Percentiles rank a stretch among this genome's conserved stretches.
Evolutionary conservation across 2,113 vertebrate genomes (phyloP).

Genomic region (Neolamprologus modestus): DNA sequence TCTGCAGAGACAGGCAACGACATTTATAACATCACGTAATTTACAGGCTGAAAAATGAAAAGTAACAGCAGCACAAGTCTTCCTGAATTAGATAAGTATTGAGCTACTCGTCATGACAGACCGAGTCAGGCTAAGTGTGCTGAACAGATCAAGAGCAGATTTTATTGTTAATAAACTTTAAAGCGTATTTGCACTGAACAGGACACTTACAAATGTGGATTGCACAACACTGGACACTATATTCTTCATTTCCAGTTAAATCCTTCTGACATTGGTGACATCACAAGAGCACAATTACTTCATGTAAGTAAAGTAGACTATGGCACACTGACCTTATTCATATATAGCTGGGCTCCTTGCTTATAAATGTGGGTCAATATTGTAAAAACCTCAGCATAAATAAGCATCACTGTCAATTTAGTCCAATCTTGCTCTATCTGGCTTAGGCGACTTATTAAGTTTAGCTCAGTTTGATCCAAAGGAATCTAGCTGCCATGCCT

Average conservation of each 20-base stretch:
- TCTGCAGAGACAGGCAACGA: conserved; percentile 66
- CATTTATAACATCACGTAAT: not conserved
- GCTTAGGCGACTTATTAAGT: not conserved
- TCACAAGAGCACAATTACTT: not conserved
- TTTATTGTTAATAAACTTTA: not conserved
- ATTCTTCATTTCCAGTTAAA: not conserved
- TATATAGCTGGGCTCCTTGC: not conserved
- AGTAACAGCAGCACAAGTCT: not conserved
- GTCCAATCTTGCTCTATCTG: not conserved
- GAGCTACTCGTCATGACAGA: not conserved
- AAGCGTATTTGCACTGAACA: no score
- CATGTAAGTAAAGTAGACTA: not conserved
- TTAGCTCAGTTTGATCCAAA: no score
- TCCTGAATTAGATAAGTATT: not conserved
- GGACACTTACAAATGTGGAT: no score
- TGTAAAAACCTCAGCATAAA: not conserved
- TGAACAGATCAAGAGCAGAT: not conserved
- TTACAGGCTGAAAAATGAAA: not conserved
- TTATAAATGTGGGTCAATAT: not conserved
- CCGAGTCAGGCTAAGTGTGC: not conserved
- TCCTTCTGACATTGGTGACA: not conserved
- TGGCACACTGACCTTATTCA: not conserved
- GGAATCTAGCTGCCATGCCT: no score
- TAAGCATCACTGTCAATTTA: not conserved
- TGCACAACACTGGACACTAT: no score